Evolutionary conservation across 2,888 invertebrate genomes (phyloP), one percentile per base, ranked within the genome.

Genomic region (Drosophila diplacantha): DNA sequence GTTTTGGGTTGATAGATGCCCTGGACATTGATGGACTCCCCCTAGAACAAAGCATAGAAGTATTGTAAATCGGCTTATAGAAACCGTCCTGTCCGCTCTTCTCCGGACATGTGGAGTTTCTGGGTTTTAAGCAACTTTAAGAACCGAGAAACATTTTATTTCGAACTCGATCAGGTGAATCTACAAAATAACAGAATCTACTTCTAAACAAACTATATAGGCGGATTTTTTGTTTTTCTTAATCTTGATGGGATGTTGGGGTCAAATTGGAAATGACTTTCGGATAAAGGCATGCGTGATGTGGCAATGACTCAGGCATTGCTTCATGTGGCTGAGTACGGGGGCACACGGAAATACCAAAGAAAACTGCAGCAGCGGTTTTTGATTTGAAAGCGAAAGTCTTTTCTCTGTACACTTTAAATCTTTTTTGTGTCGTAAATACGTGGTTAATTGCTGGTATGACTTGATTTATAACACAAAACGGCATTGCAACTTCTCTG

Each of bases 331-430:
- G 34, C 34, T n/a, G n/a, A 8, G 34, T n/a, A 34, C 7, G 32
- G 34, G 16, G 20, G 26, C 34, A n/a, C n/a, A 29, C 35, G 26
- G 31, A 44, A 55, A 41, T 35, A 35, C 31, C 34, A 16, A 37
- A 37, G 54, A 41, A 39, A 58, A 54, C 41, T 43, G 51, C 62
- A 49, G 29, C 24, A 32, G 38, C 14, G 54, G n/a, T 24, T 34
- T 41, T 14, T 39, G 39, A 39, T 22, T 41, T 37, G 37, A 61
- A 62, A 62, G 54, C 64, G 64, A 64, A 64, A 64, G 54, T 62
- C 31, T 62, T 54, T 53, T 52, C 46, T 41, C 38, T n/a, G 18
- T 32, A 22, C 22, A 51, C 14, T 26, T 9, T 9, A 31, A 20
- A 20, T 29, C 44, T 31, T 46, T 46, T 31, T 56, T 57, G 43